Evolutionary conservation across 2,797 vertebrate genomes (phyloP), one percentile per base, ranked within the genome.

Genomic region (Dermochelys coriacea): DNA sequence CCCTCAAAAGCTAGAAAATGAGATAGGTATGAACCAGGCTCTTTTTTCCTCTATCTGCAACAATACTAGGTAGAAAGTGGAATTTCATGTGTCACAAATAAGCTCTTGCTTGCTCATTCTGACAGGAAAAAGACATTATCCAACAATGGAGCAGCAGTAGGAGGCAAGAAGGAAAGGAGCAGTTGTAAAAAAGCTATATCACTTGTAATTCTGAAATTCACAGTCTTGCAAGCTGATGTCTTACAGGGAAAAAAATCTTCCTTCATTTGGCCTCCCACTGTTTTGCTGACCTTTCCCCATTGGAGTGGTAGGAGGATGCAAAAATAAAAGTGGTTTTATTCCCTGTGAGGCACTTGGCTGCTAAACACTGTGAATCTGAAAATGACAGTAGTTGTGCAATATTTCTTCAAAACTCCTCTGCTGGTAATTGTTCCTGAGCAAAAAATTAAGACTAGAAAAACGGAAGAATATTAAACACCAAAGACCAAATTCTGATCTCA

Each of bases 251-350:
- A 96, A 96, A 64, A 90, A 85, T 34, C 78, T 50, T 59, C 77
- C 82, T 91, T 97, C 86, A 94, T 97, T 98, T 97, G 85, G 19
- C 90, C 91, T 94, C 95, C 93, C 34, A 89, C 85, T 91, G 95
- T 93, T 97, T 96, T 92, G 87, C 82, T 98, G 94, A 95, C 97
- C 96, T 97, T 97, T 97, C 74, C 49, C 71, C 78, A 91, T 50
- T 94, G 90, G 31, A 89, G 16, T 6, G 87, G 68, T 96, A 97
- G 96, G 93, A 96, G 97, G 93, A 97, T 94, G 88, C 86, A 92
- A 93, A 95, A 96, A 96, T 57, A 95, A 97, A 97, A 97, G 79
- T 93, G 82, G 50, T 95, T 94, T 94, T 96, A 96, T 97, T 97
- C 93, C 91, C 88, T 90, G 95, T 84, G 95, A 97, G 95, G 83